Conservation (phyloP, 1,140 invertebrate species). For the Solen grandis region DNA sequence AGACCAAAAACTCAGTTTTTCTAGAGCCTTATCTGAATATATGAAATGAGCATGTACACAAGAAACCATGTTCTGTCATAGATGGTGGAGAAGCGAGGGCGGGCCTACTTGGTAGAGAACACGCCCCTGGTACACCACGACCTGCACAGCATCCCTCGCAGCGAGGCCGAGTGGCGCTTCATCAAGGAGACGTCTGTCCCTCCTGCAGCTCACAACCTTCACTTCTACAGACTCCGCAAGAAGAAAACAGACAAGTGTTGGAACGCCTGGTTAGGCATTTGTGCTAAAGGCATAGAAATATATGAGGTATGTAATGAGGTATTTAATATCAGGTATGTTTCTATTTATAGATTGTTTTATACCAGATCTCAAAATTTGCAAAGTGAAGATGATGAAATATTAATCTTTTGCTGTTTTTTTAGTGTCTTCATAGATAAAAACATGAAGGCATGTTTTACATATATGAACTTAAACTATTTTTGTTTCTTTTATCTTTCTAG, state of each 20-base stretch:
- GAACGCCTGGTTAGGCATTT: slow-evolving; percentile 82
- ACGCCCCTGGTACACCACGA: slow-evolving; percentile 86
- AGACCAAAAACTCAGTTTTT: too few species aligned
- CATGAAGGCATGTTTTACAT: too few species aligned
- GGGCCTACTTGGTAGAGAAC: slow-evolving; percentile 84
- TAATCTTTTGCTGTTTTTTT: too few species aligned
- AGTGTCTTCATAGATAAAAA: too few species aligned
- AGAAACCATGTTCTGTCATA: too few species aligned
- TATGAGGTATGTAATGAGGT: slow-evolving; percentile 81
- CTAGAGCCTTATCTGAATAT: too few species aligned
- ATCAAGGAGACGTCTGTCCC: slow-evolving; percentile 93
- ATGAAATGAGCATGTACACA: too few species aligned
- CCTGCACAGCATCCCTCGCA: slow-evolving; percentile 87
- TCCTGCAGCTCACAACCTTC: slow-evolving; percentile 94
- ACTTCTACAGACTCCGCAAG: slow-evolving; percentile 91
- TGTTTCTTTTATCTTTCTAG: too few species aligned
- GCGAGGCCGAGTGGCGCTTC: slow-evolving; percentile 91
- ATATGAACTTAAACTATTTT: too few species aligned
- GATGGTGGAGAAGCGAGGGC: slow-evolving; percentile 84
- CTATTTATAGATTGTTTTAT: background rate
- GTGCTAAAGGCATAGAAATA: slow-evolving; percentile 92
- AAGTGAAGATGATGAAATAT: too few species aligned
- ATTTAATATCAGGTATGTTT: background rate
- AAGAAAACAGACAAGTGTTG: slow-evolving; percentile 86
- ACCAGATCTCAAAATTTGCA: too few species aligned